Evolutionary conservation across 1,140 invertebrate species (phyloP).

Genomic region (Sinonovacula constricta): DNA sequence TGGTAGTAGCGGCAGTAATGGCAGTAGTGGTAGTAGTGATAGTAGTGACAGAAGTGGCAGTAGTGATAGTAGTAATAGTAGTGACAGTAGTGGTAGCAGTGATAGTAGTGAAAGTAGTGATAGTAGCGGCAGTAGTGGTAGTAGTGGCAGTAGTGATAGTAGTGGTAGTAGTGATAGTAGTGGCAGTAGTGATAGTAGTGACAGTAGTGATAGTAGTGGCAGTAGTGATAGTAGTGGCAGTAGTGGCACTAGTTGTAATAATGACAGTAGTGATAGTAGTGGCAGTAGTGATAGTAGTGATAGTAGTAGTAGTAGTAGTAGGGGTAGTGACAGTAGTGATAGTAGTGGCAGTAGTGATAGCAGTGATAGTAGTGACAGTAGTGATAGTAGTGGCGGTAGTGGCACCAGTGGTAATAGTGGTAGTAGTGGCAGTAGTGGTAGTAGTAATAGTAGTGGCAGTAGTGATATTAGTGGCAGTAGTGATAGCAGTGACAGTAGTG

Average conservation of each 20-base stretch:
- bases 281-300: conserved; percentile 13
- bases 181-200: conserved; percentile 17
- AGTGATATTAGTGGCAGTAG: conserved; percentile 7
- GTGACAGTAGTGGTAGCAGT: conserved; percentile 26
- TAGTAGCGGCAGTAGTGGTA: conserved; percentile 7
- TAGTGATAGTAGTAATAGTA: conserved; percentile 11
- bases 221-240: background rate
- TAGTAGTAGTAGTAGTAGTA: conserved; percentile 39
- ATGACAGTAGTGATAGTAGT: conserved; percentile 32
- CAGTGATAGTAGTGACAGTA: conserved; percentile 29
- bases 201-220: background rate
- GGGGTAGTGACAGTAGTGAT: too few relatives aligned
- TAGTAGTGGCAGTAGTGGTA: conserved; percentile 31
- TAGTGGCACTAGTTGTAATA: too few relatives aligned
- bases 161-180: conserved; percentile 11
- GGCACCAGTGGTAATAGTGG: conserved; percentile 8
- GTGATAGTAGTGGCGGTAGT: background rate
- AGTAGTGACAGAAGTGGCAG: too few relatives aligned
- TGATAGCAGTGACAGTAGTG: conserved; percentile 2
- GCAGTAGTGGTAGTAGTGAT: background rate
- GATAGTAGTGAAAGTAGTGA: too few relatives aligned
- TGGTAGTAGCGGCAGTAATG: conserved; percentile 2
- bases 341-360: conserved; percentile 21
- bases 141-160: conserved; percentile 11
- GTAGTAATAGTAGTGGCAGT: conserved; percentile 27